phyloP scores from a whole-genome alignment of 2,888 invertebrate species.

The Eristalinus aeneus region DNA sequence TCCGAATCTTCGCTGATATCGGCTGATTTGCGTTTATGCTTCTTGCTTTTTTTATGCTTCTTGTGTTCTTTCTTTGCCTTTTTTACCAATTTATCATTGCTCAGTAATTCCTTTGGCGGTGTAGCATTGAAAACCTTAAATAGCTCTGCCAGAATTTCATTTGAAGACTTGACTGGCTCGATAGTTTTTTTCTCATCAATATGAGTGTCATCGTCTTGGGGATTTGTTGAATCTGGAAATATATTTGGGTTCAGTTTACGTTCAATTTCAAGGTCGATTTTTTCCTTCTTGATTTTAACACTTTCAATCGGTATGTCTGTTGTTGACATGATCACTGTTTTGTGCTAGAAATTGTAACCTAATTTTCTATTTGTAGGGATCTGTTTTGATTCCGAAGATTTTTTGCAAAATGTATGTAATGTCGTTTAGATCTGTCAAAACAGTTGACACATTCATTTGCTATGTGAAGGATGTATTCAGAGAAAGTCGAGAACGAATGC shows the following conservation, averaged over 20 bases:
- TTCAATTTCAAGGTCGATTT: slow-evolving; percentile 77
- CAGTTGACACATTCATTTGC: neutral
- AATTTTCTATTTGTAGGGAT: neutral
- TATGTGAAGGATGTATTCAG: neutral
- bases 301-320: neutral
- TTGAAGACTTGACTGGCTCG: slow-evolving; percentile 79
- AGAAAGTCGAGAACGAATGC: neutral
- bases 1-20: slow-evolving; percentile 34
- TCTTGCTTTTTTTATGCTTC: slow-evolving; percentile 79
- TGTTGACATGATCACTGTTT: neutral
- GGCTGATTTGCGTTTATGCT: slow-evolving; percentile 58
- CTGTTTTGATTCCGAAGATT: neutral
- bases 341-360: neutral
- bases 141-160: slow-evolving; percentile 90
- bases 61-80: slow-evolving; percentile 78
- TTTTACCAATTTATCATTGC: slow-evolving; percentile 79
- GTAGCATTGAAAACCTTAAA: slow-evolving; percentile 86
- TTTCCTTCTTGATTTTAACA: slow-evolving; percentile 77
- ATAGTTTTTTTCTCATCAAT: slow-evolving; percentile 77
- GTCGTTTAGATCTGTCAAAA: slow-evolving; percentile 13
- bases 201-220: slow-evolving; percentile 30
- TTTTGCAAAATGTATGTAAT: neutral
- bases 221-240: slow-evolving; percentile 51
- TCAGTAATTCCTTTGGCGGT: slow-evolving; percentile 83
- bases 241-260: slow-evolving; percentile 74